These are phyloP conservation scores for Lutraria lutraria DNA, from an alignment of 2,888 invertebrate genomes.

Conservation along the genomic window DNA sequence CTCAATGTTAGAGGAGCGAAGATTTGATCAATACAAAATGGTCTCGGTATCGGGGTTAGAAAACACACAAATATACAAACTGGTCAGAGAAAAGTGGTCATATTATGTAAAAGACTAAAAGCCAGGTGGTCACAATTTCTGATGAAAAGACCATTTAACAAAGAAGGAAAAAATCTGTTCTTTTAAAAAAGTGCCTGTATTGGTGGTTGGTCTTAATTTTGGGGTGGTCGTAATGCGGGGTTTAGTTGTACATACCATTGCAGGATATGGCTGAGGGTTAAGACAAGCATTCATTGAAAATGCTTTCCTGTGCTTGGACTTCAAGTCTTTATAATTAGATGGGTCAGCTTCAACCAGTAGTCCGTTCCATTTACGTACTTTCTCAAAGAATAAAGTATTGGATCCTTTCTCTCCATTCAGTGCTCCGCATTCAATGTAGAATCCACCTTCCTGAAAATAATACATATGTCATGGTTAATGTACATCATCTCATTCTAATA, in stretches of 20 bases:
- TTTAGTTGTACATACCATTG: conserved; percentile 60
- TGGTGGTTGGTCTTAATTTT: too few species aligned
- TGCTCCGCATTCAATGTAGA: conserved; percentile 91
- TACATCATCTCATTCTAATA: neutral
- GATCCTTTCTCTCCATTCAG: conserved; percentile 89
- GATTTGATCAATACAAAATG: too few species aligned
- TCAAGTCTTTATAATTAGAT: conserved; percentile 91
- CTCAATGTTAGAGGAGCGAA: too few species aligned
- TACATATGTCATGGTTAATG: neutral
- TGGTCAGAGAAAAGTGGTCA: too few species aligned
- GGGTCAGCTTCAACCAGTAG: conserved; percentile 93
- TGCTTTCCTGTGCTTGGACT: conserved; percentile 89
- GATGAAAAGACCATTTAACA: too few species aligned
- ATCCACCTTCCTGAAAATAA: conserved; percentile 88
- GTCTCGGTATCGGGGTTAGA: too few species aligned
- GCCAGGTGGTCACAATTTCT: too few species aligned
- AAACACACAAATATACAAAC: too few species aligned
- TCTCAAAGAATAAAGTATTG: conserved; percentile 91
- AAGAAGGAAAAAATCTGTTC: too few species aligned
- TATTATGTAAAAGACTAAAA: too few species aligned
- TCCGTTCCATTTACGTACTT: conserved; percentile 92
- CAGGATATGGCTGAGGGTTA: conserved; percentile 88
- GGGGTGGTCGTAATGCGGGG: too few species aligned
- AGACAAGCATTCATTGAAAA: conserved; percentile 92
- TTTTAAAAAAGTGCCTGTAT: too few species aligned